Conservation (phyloP, 2,113 vertebrate species). For the Azemiops feae region DNA sequence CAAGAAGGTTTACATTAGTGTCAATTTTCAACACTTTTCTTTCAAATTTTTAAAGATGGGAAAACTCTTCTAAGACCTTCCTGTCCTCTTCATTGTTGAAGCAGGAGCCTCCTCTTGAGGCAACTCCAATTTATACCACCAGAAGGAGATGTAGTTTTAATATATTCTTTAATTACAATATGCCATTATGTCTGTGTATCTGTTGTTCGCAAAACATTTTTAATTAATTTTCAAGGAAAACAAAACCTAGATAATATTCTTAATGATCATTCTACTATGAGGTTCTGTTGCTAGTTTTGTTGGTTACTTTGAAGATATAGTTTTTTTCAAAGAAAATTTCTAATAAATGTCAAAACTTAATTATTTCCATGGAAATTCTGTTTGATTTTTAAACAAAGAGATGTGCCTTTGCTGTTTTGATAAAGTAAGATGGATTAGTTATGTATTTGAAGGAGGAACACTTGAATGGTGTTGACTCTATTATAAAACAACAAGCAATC, state of each 20-base stretch:
- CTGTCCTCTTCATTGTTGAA: background rate
- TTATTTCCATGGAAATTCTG: background rate
- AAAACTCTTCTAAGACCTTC: background rate
- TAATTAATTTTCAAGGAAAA: background rate
- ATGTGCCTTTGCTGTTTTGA: background rate
- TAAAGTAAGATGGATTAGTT: slow-evolving; percentile 16
- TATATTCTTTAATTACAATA: background rate
- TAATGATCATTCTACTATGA: slow-evolving; percentile 2
- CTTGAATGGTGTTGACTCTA: slow-evolving; percentile 45
- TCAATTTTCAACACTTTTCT: background rate
- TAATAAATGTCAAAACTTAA: slow-evolving; percentile 2
- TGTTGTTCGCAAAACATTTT: background rate
- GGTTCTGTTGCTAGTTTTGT: background rate
- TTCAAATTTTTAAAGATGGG: background rate
- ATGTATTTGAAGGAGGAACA: background rate
- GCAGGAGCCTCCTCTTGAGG: background rate
- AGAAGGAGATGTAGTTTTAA: background rate
- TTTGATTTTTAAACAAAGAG: background rate
- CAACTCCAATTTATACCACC: background rate
- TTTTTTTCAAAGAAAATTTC: background rate
- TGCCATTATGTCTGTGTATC: background rate
- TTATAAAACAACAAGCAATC: slow-evolving; percentile 41
- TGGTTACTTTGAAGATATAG: background rate
- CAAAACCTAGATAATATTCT: background rate
- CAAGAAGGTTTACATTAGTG: background rate